phyloP scores from a whole-genome alignment of 2,888 invertebrate species.

The Cerceris rybyensis region DNA sequence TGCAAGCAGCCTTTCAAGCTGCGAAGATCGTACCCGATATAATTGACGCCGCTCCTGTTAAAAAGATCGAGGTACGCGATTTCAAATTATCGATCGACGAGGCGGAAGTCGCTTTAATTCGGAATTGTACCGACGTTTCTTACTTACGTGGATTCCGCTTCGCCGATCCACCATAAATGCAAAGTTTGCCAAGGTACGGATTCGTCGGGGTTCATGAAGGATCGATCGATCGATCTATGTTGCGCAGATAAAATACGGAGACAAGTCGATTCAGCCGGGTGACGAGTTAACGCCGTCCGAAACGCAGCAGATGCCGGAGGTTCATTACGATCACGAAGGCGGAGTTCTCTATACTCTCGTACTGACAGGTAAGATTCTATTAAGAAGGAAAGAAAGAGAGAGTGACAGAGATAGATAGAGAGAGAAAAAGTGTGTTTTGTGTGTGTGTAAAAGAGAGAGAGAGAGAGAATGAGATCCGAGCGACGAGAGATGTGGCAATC shows the following conservation, averaged over 20 bases:
- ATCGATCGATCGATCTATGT: background rate
- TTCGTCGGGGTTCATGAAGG: no score
- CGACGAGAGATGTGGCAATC: no score
- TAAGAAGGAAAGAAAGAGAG: background rate
- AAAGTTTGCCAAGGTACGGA: background rate
- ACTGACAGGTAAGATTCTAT: conserved; percentile 72
- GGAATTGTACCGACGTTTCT: background rate
- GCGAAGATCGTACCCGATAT: conserved; percentile 78
- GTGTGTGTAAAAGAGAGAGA: background rate
- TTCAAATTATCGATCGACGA: background rate
- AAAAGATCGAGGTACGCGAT: conserved; percentile 75
- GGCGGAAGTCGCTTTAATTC: background rate
- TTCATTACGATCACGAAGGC: conserved; percentile 79
- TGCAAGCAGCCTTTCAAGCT: conserved; percentile 71
- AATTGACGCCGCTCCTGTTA: conserved; percentile 73
- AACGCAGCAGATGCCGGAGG: conserved; percentile 75
- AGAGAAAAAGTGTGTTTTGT: background rate
- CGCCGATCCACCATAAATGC: background rate
- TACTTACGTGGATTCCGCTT: background rate
- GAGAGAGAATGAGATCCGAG: no score
- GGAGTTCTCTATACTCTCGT: conserved; percentile 79
- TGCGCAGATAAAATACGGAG: conserved; percentile 76
- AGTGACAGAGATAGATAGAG: background rate
- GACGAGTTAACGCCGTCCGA: conserved; percentile 77
- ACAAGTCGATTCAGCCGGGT: conserved; percentile 73